Conservation (phyloP, 2,797 vertebrate species). For the Enteromius argenteus region DNA sequence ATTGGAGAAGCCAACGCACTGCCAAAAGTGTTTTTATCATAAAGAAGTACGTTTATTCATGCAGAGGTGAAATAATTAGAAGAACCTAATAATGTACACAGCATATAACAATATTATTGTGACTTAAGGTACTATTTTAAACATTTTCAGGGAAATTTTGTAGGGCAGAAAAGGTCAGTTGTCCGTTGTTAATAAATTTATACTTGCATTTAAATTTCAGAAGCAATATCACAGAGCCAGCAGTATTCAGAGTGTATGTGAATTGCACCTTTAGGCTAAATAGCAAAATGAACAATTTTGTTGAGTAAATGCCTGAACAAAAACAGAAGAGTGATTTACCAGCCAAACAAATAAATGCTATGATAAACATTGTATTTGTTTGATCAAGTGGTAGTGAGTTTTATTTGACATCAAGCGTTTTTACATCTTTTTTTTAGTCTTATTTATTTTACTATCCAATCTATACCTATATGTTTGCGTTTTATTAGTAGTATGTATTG, state of each 20-base stretch:
- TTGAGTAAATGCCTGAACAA: background rate
- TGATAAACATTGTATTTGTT: background rate
- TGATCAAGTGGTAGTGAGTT: background rate
- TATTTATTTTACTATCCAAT: background rate
- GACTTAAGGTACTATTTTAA: background rate
- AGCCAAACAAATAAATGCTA: background rate
- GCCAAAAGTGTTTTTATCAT: background rate
- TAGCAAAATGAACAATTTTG: background rate
- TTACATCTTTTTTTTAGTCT: background rate
- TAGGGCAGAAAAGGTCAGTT: background rate
- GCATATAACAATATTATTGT: background rate
- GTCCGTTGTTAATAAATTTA: background rate
- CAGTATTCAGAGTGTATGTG: background rate
- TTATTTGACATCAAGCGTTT: background rate
- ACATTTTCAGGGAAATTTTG: background rate
- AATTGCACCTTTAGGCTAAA: background rate
- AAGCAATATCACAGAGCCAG: background rate
- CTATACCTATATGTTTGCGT: background rate
- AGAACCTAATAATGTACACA: background rate
- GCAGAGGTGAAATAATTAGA: background rate
- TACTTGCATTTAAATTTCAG: background rate
- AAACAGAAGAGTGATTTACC: background rate
- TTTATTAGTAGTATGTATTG: background rate
- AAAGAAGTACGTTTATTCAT: background rate
- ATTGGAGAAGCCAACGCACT: conserved; percentile 9